Base-by-base conservation (phyloP, 2,113 vertebrate species). In the Pangasianodon gigas region DNA sequence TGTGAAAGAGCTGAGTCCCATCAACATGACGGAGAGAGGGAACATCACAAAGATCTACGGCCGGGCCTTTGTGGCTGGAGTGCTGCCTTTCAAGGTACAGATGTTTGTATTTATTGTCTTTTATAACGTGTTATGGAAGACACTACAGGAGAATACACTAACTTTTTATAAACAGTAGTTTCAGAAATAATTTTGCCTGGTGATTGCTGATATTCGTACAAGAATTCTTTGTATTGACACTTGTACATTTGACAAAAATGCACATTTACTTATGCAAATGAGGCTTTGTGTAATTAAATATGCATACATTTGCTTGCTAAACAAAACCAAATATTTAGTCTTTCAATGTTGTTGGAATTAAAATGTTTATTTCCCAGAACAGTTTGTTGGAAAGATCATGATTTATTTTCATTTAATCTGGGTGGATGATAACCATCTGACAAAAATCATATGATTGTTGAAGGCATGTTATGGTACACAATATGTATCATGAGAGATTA, bases 41-140 rank as follows among this genome's bases (percentile, higher is more conserved):
- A 96, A 93, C 79, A 97, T 99, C 94, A 97, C 97, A 24, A 99
- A 99, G 95, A 98, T 99, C 89, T 95, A 98, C 26, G 98, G 98
- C 88, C 96, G 98, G 91, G 97, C 98, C 1, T 99, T 97, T 84
- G 98, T 99, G 24, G 98, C 98, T 14, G 98, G 98, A 85, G 97
- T 97, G 1, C 94, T 99, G 90, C 98, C 98, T 62, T 96, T 96
- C 93, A 99, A 98, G 96, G 98, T 99, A 44, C 4, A 2, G 0
- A 41, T 13, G 44, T 80, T 80, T 51, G 13, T n/a, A 18, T 1
- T 83, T 65, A 19, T 74, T 46, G 32, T 52, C 21, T 51, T 80
- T 65, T 46, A n/a, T 58, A 56, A 14, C 32, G 1, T 32, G 37
- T 24, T 24, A 11, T 29, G 44, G 21, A 52, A 85, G n/a, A 48